A percentile compares a stretch with the other conserved stretches of the same genome.
These are phyloP conservation scores for Scylla paramamosain DNA, from an alignment of 1,140 invertebrate genomes.

Conservation along the genomic window DNA sequence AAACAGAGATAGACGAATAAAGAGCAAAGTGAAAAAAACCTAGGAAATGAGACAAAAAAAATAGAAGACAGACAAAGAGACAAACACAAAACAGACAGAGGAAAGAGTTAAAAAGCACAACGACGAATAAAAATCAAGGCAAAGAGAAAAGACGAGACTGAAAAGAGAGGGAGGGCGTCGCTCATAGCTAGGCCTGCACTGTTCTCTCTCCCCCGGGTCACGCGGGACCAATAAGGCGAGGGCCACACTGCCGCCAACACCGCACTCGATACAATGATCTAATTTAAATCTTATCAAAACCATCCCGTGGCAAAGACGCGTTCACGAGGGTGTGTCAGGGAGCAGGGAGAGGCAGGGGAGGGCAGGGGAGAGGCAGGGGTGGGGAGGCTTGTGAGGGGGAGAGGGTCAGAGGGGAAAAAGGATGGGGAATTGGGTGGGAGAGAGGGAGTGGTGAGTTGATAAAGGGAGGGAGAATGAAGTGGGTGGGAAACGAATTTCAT, in stretches of 20 bases:
- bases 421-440: not conserved
- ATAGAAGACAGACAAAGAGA: not conserved
- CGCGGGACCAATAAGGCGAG: slow-evolving; percentile 51
- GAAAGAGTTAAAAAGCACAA: not conserved
- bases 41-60: too few species aligned
- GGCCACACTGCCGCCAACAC: slow-evolving; percentile 58
- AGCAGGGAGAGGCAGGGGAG: not conserved
- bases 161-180: not conserved
- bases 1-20: not conserved
- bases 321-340: not conserved
- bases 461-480: slow-evolving; percentile 1
- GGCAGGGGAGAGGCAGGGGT: slow-evolving; percentile 6
- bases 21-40: not conserved
- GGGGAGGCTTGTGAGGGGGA: not conserved
- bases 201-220: slow-evolving; percentile 40
- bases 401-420: not conserved
- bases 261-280: slow-evolving; percentile 65
- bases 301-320: slow-evolving; percentile 55
- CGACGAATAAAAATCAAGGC: not conserved
- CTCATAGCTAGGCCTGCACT: too few species aligned
- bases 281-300: slow-evolving; percentile 74
- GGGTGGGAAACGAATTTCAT: not conserved
- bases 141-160: not conserved
- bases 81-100: not conserved
- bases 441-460: not conserved